phyloP scores from a whole-genome alignment of 2,113 vertebrate genomes.

The Hyaena hyaena region DNA sequence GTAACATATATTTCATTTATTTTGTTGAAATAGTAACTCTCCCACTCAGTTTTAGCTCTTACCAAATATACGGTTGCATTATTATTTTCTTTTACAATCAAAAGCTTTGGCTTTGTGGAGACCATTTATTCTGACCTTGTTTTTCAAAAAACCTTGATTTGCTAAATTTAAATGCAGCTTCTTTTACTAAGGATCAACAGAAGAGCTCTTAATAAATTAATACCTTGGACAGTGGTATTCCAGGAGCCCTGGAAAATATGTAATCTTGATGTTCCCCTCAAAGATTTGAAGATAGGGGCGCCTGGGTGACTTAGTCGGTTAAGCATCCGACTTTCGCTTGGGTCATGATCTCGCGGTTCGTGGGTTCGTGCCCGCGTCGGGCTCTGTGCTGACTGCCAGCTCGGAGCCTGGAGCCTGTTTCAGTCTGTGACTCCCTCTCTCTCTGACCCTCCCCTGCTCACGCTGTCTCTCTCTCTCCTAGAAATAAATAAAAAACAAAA shows the following conservation, averaged over 20 bases:
- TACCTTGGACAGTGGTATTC: not conserved
- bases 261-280: not conserved
- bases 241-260: not conserved
- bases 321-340: too few relatives aligned
- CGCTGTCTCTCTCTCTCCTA: too few relatives aligned
- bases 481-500: too few relatives aligned
- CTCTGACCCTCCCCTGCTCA: too few relatives aligned
- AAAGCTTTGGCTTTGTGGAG: not conserved
- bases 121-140: not conserved
- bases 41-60: not conserved
- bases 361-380: too few relatives aligned
- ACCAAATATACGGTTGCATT: not conserved
- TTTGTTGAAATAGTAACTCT: slow-evolving; percentile 19
- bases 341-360: too few relatives aligned
- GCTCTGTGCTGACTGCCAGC: too few relatives aligned
- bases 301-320: too few relatives aligned
- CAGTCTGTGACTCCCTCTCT: too few relatives aligned
- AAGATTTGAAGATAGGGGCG: not conserved
- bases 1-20: not conserved
- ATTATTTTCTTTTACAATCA: slow-evolving; percentile 19
- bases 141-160: not conserved
- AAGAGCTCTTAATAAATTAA: not conserved
- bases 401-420: too few relatives aligned
- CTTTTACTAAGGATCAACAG: not conserved
- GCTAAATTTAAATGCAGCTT: not conserved